Conservation (phyloP, 2,888 invertebrate genomes). For the Cosmia pyralina region DNA sequence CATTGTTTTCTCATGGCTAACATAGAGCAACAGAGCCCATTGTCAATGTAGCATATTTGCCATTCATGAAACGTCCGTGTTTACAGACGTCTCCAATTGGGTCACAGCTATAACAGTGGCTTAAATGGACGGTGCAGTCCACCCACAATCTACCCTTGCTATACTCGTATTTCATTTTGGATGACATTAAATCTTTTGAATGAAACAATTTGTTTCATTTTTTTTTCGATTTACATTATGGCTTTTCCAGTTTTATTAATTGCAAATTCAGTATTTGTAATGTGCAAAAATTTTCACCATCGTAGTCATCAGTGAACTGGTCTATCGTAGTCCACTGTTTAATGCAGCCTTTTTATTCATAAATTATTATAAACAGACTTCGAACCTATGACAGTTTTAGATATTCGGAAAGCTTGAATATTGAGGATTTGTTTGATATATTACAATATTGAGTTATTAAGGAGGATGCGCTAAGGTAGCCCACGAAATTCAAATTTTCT, state of each 20-base stretch:
- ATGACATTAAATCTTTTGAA: constrained; percentile 20
- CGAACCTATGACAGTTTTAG: too few species aligned
- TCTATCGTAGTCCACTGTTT: not conserved
- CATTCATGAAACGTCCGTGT: constrained; percentile 61
- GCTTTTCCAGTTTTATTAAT: not conserved
- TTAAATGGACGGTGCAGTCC: constrained; percentile 52
- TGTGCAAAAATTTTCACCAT: not conserved
- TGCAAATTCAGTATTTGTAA: constrained; percentile 6
- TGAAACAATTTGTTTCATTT: constrained; percentile 15
- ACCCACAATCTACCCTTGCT: constrained; percentile 35
- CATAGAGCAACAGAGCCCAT: constrained; percentile 22
- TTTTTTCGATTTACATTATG: not conserved
- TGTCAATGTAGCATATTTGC: constrained; percentile 60
- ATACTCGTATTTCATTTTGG: constrained; percentile 45
- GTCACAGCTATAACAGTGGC: constrained; percentile 65
- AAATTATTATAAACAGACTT: too few species aligned
- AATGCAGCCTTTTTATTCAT: not conserved
- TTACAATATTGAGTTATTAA: too few species aligned
- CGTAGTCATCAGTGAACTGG: not conserved
- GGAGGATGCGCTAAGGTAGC: too few species aligned
- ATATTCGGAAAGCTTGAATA: too few species aligned
- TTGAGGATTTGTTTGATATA: too few species aligned
- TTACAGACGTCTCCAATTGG: constrained; percentile 64
- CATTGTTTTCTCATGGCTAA: constrained; percentile 24
- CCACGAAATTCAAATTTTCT: too few species aligned